A percentile compares a stretch with the other conserved stretches of the same genome.
Conservation (phyloP, 1,140 invertebrate genomes). For the Sinella curviseta region DNA sequence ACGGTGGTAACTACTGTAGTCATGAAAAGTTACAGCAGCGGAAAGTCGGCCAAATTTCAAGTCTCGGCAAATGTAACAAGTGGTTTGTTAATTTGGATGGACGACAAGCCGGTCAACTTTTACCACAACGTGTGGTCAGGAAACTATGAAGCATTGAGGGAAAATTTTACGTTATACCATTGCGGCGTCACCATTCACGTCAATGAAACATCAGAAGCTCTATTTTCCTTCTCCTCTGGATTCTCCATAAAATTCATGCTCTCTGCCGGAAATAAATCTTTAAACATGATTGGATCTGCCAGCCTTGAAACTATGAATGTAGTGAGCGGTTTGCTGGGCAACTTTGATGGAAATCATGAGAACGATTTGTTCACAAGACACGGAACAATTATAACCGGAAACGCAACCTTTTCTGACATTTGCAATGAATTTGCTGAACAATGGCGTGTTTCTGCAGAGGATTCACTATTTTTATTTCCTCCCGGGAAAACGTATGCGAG, state of each 20-base stretch:
- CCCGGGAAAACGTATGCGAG: too few species aligned
- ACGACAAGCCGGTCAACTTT: not conserved
- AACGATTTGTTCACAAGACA: not conserved
- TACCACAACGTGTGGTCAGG: not conserved
- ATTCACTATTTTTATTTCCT: not conserved
- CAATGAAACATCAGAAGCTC: not conserved
- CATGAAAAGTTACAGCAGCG: not conserved
- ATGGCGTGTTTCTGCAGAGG: not conserved
- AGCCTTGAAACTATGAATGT: not conserved
- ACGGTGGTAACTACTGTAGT: not conserved
- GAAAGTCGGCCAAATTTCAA: not conserved
- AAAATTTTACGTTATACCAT: not conserved
- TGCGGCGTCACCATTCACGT: not conserved
- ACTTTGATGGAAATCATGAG: not conserved
- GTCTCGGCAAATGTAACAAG: not conserved
- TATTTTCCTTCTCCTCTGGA: not conserved
- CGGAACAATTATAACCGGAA: not conserved
- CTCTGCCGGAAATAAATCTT: not conserved
- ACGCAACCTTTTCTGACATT: too few species aligned
- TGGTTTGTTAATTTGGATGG: not conserved
- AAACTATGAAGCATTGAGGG: not conserved
- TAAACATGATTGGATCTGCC: not conserved
- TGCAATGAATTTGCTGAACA: not conserved
- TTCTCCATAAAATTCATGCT: not conserved
- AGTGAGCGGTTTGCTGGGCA: not conserved